Base-by-base conservation (phyloP, 2,888 invertebrate species). In the Lacanobia oleracea region DNA sequence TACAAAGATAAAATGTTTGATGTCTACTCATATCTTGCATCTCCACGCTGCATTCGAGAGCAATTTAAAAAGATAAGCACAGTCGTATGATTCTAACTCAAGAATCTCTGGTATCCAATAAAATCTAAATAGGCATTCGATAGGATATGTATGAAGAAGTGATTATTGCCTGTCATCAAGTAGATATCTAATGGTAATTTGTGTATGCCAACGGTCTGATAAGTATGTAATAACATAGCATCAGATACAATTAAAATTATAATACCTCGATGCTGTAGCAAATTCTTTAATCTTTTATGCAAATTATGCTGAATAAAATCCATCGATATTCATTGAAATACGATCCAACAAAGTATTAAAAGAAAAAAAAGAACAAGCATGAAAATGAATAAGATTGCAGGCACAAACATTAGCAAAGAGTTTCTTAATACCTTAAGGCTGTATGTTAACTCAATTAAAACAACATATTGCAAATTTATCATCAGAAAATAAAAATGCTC, bases 361-460 rank as follows among this genome's bases (percentile, higher is more conserved):
- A 59, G 59, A 33, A 33, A 33, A n/a, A 56, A 62, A 33, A 43
- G 3, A 48, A 10, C 16, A 50, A 61, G 12, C 21, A 48, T 48
- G 18, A 48, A 18, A 48, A 48, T 48, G 18, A 18, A 8, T 8
- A 3, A 14, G 23, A 37, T 68, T 57, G 21, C 59, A 54, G 27
- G 40, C n/a, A 60, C 2, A 40, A 37, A 67, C 27, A 37, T 61
- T 71, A 37, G n/a, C 51, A 54, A 9, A 60, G 33, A 67, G 65
- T 62, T 71, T 57, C 64, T 33, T 37, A 67, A 65, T 65, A 54
- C 21, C 14, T 51, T 54, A 61, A 61, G 27, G 43, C 53, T 69
- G 21, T 53, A 40, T 43, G n/a, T 61, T 48, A 73, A 72, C 21
- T 67, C 33, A 63, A 69, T 74, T 65, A 82, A 67, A 78, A 69